Percentiles rank a stretch among this genome's conserved stretches.
Evolutionary conservation across 1,140 invertebrate genomes (phyloP).

Genomic region (Bilobella aurantiaca): DNA sequence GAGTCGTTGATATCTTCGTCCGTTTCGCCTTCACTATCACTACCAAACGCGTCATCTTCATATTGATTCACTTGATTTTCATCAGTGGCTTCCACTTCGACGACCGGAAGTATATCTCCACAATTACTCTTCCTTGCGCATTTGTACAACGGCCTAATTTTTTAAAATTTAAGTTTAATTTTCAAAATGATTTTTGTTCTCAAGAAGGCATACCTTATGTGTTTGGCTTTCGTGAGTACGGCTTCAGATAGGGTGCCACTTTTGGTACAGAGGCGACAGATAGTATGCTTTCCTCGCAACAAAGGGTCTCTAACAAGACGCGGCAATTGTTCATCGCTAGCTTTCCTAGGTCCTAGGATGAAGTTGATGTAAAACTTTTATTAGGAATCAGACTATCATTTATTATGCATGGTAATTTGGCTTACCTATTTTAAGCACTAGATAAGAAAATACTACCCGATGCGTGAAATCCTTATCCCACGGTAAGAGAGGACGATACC

Average conservation of each 20-base stretch:
- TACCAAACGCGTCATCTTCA: background rate
- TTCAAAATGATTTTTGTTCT: too few species aligned
- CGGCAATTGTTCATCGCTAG: constrained; percentile 54
- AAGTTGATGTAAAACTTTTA: background rate
- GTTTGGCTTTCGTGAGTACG: constrained; percentile 60
- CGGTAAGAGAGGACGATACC: constrained; percentile 49
- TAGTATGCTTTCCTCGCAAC: constrained; percentile 53
- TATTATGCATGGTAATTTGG: too few species aligned
- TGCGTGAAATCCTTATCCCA: constrained; percentile 41
- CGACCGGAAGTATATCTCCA: constrained; percentile 56
- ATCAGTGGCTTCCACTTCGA: constrained; percentile 14
- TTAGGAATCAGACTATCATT: constrained; percentile 11
- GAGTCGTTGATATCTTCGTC: too few species aligned
- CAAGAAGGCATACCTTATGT: constrained; percentile 51
- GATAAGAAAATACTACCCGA: constrained; percentile 57
- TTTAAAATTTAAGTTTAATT: too few species aligned
- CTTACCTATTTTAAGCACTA: constrained; percentile 66
- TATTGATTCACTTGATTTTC: background rate
- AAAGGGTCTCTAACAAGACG: constrained; percentile 58
- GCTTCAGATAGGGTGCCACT: constrained; percentile 63
- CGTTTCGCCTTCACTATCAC: background rate
- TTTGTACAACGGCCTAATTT: constrained; percentile 54
- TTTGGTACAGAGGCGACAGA: constrained; percentile 66
- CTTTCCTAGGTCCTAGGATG: background rate
- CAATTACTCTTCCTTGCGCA: constrained; percentile 58